Conservation (phyloP, 1,140 invertebrate species). For the Nephotettix cincticeps region DNA sequence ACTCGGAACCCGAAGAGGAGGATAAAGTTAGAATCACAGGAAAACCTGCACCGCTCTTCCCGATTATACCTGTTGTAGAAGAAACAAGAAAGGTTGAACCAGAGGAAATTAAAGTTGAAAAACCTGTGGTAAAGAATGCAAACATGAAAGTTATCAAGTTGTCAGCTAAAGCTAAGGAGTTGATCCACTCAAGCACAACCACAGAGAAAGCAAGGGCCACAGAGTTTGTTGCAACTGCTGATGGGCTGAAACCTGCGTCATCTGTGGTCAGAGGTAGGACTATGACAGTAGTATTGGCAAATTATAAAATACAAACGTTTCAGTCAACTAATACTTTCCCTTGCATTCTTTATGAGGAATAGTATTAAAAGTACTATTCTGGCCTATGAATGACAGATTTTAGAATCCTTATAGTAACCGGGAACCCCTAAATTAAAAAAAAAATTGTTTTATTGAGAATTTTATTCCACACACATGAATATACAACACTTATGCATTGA, state of each 20-base stretch:
- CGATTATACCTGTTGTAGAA: constrained; percentile 15
- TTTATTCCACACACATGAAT: too few relatives aligned
- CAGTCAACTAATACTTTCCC: too few relatives aligned
- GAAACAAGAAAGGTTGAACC: too few relatives aligned
- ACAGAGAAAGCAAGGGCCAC: constrained; percentile 35
- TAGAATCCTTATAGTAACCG: too few relatives aligned
- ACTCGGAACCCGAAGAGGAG: constrained; percentile 53
- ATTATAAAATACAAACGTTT: too few relatives aligned
- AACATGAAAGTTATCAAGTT: constrained; percentile 36
- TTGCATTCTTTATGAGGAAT: too few relatives aligned
- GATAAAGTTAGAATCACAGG: constrained; percentile 28
- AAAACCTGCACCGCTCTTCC: constrained; percentile 35
- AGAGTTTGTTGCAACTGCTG: constrained; percentile 27
- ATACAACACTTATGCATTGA: too few relatives aligned
- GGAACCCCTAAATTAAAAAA: too few relatives aligned
- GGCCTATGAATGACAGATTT: too few relatives aligned
- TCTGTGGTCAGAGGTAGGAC: background rate
- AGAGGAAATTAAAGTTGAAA: background rate
- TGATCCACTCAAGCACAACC: constrained; percentile 35
- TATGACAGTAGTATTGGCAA: too few relatives aligned
- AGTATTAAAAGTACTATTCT: too few relatives aligned
- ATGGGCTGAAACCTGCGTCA: constrained; percentile 30
- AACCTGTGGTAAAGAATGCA: background rate
- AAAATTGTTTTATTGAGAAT: too few relatives aligned
- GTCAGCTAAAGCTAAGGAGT: constrained; percentile 37